phyloP scores from a whole-genome alignment of 2,797 vertebrate genomes.

The Glossophaga mutica region DNA sequence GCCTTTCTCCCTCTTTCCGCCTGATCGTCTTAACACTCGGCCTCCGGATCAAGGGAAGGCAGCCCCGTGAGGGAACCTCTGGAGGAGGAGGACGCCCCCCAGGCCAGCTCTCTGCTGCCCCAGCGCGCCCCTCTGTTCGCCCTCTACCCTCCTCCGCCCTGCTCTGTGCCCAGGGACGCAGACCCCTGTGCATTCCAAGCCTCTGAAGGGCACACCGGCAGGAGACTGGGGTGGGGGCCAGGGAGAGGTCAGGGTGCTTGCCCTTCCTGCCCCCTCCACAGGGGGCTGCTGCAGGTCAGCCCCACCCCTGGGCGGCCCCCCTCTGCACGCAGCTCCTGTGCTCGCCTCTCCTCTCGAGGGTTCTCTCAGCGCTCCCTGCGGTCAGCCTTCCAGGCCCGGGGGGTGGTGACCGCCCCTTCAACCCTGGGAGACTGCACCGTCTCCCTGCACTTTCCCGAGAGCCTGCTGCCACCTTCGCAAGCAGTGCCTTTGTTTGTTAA shows the following conservation, averaged over 20 bases:
- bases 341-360: background rate
- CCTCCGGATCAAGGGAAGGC: background rate
- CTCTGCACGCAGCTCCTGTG: background rate
- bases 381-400: background rate
- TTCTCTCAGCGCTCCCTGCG: background rate
- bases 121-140: too few species aligned
- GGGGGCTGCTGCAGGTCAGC: rapidly evolving
- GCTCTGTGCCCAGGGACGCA: background rate
- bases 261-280: background rate
- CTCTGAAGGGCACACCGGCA: background rate
- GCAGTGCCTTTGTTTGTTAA: background rate
- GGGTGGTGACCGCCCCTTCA: background rate
- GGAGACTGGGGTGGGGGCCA: background rate
- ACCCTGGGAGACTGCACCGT: background rate
- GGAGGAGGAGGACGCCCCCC: background rate
- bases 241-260: background rate
- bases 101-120: background rate
- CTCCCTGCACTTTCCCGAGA: background rate
- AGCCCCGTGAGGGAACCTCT: background rate
- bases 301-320: too few species aligned
- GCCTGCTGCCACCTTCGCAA: background rate
- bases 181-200: background rate
- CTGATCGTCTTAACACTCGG: background rate
- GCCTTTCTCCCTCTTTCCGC: background rate
- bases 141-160: background rate